A percentile compares a stretch with the other conserved stretches of the same genome.
Conservation (phyloP, 2,113 vertebrate species). For the Glareola pratincola region DNA sequence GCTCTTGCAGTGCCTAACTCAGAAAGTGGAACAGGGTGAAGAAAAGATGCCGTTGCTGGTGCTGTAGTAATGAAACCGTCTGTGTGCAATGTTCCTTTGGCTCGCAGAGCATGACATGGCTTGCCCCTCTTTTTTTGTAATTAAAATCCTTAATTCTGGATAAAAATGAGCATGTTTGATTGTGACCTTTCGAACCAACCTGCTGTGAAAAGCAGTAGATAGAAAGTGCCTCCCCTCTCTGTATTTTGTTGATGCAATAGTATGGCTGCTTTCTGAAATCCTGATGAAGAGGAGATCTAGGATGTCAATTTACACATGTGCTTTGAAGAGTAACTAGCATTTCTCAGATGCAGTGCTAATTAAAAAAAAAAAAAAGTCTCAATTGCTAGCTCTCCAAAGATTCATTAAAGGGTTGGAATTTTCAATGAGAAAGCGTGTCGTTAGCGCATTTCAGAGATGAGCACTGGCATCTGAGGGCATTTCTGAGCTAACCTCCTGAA, state of each 20-base stretch:
- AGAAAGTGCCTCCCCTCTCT: background rate
- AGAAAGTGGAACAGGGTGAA: background rate
- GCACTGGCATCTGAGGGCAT: background rate
- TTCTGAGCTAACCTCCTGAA: background rate
- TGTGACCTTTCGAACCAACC: background rate
- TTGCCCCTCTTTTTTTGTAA: background rate
- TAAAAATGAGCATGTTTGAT: background rate
- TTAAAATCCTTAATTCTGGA: background rate
- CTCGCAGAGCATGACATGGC: background rate
- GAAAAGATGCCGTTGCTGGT: background rate
- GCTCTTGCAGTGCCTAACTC: too few relatives aligned
- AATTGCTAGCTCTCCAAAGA: background rate
- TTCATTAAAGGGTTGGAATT: background rate
- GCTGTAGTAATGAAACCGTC: background rate
- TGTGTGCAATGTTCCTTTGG: background rate
- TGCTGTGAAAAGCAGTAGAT: background rate
- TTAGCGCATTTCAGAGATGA: background rate
- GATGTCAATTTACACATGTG: background rate
- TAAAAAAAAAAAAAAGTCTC: background rate
- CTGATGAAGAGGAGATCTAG: background rate
- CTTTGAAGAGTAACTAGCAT: background rate
- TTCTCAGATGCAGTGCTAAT: background rate
- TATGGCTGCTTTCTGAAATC: background rate
- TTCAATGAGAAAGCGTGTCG: accelerated
- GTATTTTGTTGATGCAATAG: background rate